Conservation (phyloP, 1,140 invertebrate genomes). For the Eupeodes corollae region DNA sequence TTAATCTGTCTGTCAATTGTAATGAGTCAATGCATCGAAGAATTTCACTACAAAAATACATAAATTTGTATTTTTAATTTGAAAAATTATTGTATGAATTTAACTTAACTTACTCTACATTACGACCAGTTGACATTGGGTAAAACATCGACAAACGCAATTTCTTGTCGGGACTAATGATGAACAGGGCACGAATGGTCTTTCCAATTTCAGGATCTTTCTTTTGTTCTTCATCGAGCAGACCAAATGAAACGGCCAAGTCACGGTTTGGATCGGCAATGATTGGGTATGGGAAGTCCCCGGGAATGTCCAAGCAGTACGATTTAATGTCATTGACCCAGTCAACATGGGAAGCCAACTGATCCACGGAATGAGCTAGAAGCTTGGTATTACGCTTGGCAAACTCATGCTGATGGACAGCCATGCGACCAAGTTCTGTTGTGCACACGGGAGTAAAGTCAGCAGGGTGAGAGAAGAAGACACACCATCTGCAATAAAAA, state of each 20-base stretch:
- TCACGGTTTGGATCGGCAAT: slow-evolving; percentile 65
- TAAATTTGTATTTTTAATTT: neutral
- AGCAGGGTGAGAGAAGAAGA: slow-evolving; percentile 79
- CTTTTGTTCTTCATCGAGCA: slow-evolving; percentile 69
- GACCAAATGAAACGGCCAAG: slow-evolving; percentile 64
- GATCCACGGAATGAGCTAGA: slow-evolving; percentile 70
- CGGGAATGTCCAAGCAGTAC: slow-evolving; percentile 50
- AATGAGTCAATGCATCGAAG: slow-evolving; percentile 74
- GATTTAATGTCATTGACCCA: slow-evolving; percentile 70
- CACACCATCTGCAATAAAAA: slow-evolving; percentile 64
- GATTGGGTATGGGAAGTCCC: slow-evolving; percentile 68
- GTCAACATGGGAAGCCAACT: slow-evolving; percentile 56
- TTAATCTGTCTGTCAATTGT: slow-evolving; percentile 57
- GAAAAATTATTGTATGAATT: neutral
- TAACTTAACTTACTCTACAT: slow-evolving; percentile 70
- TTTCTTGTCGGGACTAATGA: slow-evolving; percentile 72
- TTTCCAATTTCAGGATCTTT: slow-evolving; percentile 47
- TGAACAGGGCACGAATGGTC: slow-evolving; percentile 69
- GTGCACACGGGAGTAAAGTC: slow-evolving; percentile 89
- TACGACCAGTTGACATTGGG: slow-evolving; percentile 76
- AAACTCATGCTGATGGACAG: slow-evolving; percentile 59
- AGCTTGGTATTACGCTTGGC: slow-evolving; percentile 63
- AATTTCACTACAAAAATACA: slow-evolving; percentile 56
- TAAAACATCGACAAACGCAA: slow-evolving; percentile 69
- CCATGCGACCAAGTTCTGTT: slow-evolving; percentile 68